Evolutionary conservation across 2,797 vertebrate species (phyloP).

Genomic region (Corythornis leucogaster): DNA sequence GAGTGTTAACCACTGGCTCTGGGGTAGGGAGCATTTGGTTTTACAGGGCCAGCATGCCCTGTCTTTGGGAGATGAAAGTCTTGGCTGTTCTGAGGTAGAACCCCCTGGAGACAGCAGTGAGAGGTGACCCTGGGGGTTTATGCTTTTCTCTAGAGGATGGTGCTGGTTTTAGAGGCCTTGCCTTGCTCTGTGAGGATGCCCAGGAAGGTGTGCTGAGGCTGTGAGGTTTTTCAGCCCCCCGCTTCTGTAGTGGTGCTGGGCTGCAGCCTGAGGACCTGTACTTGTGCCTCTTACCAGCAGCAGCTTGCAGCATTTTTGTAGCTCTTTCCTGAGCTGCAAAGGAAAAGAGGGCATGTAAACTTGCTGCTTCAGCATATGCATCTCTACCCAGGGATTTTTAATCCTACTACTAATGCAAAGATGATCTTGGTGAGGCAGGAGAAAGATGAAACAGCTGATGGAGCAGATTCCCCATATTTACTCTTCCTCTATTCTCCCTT

Average conservation of each 20-base stretch:
- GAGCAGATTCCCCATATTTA: background rate
- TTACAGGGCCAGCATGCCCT: background rate
- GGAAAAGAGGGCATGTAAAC: background rate
- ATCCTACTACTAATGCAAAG: background rate
- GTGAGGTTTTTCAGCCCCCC: background rate
- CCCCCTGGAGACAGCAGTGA: background rate
- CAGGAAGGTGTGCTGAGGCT: background rate
- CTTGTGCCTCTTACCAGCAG: fast-evolving
- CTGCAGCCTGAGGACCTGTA: background rate
- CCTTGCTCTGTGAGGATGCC: background rate
- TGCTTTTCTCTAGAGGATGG: background rate
- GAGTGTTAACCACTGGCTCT: background rate
- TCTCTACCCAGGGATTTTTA: background rate
- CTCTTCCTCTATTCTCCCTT: background rate
- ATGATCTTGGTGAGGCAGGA: background rate
- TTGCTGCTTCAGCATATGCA: background rate
- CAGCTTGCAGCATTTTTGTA: background rate
- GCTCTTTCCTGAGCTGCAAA: background rate
- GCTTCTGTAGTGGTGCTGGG: background rate
- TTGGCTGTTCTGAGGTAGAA: background rate
- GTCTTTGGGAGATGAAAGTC: background rate
- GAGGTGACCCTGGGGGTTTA: background rate
- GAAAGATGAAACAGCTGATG: background rate
- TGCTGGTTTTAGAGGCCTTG: background rate
- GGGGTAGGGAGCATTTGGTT: background rate